Percentiles rank a stretch among this genome's conserved stretches.
Conservation (phyloP, 1,140 invertebrate genomes). For the Meteorus sp. region DNA sequence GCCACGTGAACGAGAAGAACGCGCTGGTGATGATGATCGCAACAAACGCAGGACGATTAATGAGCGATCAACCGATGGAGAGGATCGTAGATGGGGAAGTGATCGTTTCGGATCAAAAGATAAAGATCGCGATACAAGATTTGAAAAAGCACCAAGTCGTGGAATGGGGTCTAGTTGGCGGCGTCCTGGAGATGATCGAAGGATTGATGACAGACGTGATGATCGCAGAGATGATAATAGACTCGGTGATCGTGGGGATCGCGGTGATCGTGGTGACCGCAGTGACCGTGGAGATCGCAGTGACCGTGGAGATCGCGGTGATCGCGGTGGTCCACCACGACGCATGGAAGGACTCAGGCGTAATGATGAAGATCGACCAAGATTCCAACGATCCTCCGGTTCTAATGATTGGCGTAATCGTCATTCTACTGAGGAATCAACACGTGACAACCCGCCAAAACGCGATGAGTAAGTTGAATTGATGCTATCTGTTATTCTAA, state of each 20-base stretch:
- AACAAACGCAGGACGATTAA: slow-evolving; percentile 25
- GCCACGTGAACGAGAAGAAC: slow-evolving; percentile 6
- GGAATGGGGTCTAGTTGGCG: slow-evolving; percentile 12
- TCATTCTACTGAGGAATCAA: slow-evolving; percentile 19
- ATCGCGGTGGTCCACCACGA: neutral
- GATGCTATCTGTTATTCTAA: neutral
- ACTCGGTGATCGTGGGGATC: slow-evolving; percentile 11
- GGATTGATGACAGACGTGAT: slow-evolving; percentile 32
- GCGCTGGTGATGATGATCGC: slow-evolving; percentile 16
- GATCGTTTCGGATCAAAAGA: slow-evolving; percentile 12
- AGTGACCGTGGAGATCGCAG: slow-evolving; percentile 11
- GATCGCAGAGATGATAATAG: slow-evolving; percentile 12
- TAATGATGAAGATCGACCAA: slow-evolving; percentile 21
- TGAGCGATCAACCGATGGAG: slow-evolving; percentile 24
- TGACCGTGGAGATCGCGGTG: slow-evolving; percentile 12
- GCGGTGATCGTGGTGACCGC: slow-evolving; percentile 22
- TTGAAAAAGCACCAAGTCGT: neutral
- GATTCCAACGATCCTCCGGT: slow-evolving; percentile 22
- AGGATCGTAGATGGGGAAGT: slow-evolving; percentile 9
- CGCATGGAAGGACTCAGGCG: neutral
- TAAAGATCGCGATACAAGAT: neutral
- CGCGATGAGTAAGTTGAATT: slow-evolving; percentile 25
- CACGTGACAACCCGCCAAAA: slow-evolving; percentile 13
- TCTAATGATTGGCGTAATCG: slow-evolving; percentile 25
- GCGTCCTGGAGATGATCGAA: slow-evolving; percentile 33